Base-by-base conservation (phyloP, 2,888 invertebrate genomes). In the Drosophila macrothrix region DNA sequence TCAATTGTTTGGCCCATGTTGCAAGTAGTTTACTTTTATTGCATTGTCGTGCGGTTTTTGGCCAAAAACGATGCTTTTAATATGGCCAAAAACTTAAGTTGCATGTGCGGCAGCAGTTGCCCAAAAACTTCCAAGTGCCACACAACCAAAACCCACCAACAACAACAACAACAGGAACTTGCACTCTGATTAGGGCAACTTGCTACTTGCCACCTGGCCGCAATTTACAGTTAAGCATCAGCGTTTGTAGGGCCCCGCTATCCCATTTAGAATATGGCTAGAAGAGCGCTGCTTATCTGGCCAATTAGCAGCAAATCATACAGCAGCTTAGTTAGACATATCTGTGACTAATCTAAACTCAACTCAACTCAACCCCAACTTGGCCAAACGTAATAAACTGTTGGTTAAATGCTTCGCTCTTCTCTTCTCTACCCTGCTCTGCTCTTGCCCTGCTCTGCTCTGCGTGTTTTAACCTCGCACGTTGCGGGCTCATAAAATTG, bases 1-100 rank as follows among this genome's bases (percentile, higher is more conserved):
- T 85, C 90, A 83, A 87, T 87, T 90, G 90, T 88, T 89, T 80
- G 83, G 39, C 14, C 80, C 84, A 79, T 88, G 86, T 83, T 71
- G 83, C 70, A 78, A 73, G 77, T 68, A 64, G 70, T 67, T 86
- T 79, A 72, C 70, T 88, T 89, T 87, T 90, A 90, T 88, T 83
- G 81, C 86, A 85, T 81, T 87, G 83, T 87, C 86, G 79, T 85
- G 88, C 67, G 87, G 82, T 78, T 83, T 29, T 31, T 75, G 65
- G 63, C 69, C 73, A 53, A 76, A 61, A 83, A 83, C 66, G 75
- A 76, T 77, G 77, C 77, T 73, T 81, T 76, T 80, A 80, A 78
- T 83, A 72, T 76, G 60, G 41, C 46, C 53, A 61, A 63, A 46
- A 46, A 46, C 22, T 54, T 54, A 55, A 37, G 54, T 74, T 70